phyloP scores from a whole-genome alignment of 2,797 vertebrate species.

The Mus caroli region DNA sequence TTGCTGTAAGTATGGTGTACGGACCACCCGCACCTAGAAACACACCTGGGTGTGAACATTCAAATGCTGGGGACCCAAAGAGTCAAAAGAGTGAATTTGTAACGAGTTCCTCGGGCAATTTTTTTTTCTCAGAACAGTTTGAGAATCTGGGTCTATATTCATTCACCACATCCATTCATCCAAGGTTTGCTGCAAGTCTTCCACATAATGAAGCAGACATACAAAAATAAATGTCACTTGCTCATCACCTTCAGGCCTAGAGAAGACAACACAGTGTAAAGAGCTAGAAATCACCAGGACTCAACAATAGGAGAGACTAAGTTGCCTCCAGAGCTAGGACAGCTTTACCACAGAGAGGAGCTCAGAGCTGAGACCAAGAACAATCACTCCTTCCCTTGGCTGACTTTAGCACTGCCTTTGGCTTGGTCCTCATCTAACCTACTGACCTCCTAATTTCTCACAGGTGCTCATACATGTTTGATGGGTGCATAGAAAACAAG shows the following conservation, averaged over 20 bases:
- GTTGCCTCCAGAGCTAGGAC: too few relatives aligned
- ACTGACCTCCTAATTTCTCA: background rate
- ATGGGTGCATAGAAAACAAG: background rate
- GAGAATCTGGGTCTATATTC: background rate
- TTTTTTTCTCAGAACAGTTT: background rate
- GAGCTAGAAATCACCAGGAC: background rate
- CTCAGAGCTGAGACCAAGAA: background rate
- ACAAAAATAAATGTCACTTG: background rate
- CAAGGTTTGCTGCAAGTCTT: background rate
- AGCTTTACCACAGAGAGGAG: background rate
- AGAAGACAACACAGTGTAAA: background rate
- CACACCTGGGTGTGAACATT: background rate
- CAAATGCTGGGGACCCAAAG: background rate
- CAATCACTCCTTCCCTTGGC: background rate
- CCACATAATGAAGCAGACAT: background rate
- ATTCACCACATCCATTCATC: background rate
- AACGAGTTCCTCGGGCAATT: background rate
- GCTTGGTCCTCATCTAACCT: background rate
- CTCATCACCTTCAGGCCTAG: background rate
- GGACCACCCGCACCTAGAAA: constrained; percentile 42
- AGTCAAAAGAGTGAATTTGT: background rate
- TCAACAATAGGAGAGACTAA: background rate
- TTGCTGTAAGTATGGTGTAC: background rate
- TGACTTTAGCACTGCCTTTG: background rate
- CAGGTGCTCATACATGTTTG: background rate